Evolutionary conservation across 2,797 vertebrate genomes (phyloP), one percentile per base, ranked within the genome.

Genomic region (Meda fulgida): DNA sequence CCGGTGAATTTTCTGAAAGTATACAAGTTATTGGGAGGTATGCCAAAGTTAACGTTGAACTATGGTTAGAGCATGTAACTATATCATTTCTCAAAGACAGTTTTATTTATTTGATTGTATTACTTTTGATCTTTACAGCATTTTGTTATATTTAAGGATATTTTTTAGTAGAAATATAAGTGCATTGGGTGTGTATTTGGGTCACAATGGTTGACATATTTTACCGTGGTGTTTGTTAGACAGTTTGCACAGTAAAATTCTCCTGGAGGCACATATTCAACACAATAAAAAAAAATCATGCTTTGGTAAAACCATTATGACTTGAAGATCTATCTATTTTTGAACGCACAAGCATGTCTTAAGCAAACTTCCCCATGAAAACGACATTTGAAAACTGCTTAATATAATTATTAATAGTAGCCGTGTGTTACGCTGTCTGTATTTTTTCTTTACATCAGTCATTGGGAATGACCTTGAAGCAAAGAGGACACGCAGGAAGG

Each of bases 381-480:
- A 23, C 9, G 3, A 58, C 53, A 40, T 40, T 58, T 26, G 23
- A 60, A 78, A 60, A 26, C 53, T 29, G 9, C 23, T 26, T 78
- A 63, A 26, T 60, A 60, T 60, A 60, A 5, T 5, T 26, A 60
- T 58, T 60, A 26, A 60, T 43, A 43, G 55, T 6, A 67, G 34
- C 51, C 21, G 14, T 26, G 23, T 69, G 34, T 75, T 29, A 36
- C 11, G 4, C 2, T 29, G 19, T 48, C 16, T 63, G 46, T 53
- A 55, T 83, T 77, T 71, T 46, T 60, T 82, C 82, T 83, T 84
- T 40, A 65, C 5, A 34, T 85, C 84, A 84, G 78, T 86, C 80
- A 58, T 79, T 77, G 88, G 21, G 58, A 84, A 90, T 90, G 91
- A 88, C 90, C 90, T 93, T 88, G 85, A 87, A 85, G 80, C 81